A percentile compares a stretch with the other conserved stretches of the same genome.
Evolutionary conservation across 2,888 invertebrate species (phyloP).

Genomic region (Acleris cristana): DNA sequence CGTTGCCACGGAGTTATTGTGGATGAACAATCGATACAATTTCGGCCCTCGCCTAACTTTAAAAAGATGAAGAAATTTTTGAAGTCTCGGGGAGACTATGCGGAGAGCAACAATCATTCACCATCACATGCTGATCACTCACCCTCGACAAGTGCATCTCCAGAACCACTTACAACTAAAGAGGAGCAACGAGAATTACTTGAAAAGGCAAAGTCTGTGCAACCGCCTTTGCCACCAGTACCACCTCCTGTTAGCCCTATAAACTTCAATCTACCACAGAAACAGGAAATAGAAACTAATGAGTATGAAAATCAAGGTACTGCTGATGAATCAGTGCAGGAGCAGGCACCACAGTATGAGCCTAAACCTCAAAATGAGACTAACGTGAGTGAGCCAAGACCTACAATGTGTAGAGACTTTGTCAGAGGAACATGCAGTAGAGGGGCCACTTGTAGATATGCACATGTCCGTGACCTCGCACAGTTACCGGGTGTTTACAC

Average conservation of each 20-base stretch:
- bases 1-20: slow-evolving; percentile 41
- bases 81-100: slow-evolving; percentile 55
- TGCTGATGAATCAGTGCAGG: neutral
- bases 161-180: slow-evolving; percentile 12
- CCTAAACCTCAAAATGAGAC: neutral
- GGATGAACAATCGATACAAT: slow-evolving; percentile 57
- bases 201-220: slow-evolving; percentile 38
- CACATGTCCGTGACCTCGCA: slow-evolving; percentile 58
- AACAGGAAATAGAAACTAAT: slow-evolving; percentile 54
- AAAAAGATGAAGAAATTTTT: slow-evolving; percentile 70
- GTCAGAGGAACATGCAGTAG: slow-evolving; percentile 62
- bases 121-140: slow-evolving; percentile 21
- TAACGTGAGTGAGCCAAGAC: slow-evolving; percentile 8
- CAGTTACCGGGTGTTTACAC: slow-evolving; percentile 61
- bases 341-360: slow-evolving; percentile 2
- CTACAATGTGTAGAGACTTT: slow-evolving; percentile 62
- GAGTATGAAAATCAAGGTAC: slow-evolving; percentile 40
- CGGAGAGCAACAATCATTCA: slow-evolving; percentile 39
- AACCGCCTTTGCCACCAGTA: slow-evolving; percentile 56
- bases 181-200: slow-evolving; percentile 28
- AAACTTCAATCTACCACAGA: slow-evolving; percentile 35
- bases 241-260: slow-evolving; percentile 54
- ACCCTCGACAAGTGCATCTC: slow-evolving; percentile 2
- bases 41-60: slow-evolving; percentile 64
- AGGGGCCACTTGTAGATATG: slow-evolving; percentile 55